Evolutionary conservation across 2,113 vertebrate genomes (phyloP), one percentile per base, ranked within the genome.

Genomic region (Cygnus atratus): DNA sequence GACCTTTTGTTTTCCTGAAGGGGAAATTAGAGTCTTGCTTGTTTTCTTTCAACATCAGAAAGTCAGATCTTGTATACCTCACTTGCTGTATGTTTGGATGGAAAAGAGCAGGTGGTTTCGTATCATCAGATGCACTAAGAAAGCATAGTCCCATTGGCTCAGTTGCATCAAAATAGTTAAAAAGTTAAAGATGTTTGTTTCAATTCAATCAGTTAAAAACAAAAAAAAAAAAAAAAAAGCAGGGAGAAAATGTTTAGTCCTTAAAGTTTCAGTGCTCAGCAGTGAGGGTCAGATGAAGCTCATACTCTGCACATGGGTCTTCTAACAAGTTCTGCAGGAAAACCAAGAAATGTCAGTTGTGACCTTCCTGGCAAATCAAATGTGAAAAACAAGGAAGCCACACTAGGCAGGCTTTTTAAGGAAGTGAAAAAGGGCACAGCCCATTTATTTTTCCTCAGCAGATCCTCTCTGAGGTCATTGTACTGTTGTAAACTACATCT

Each of bases 361-460:
- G 73, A 93, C 92, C 87, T 92, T 94, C 76, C 88, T 92, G 44
- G 48, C 52, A 92, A 84, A 75, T 63, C 10, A 81, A 92, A 91
- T 84, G 73, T 58, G 73, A 86, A 92, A 91, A 95, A 92, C 84
- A 87, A 88, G 84, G 88, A 95, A 93, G 58, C 66, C 58, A 37
- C 17, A 19, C 20, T 8, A 24, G 70, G 43, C 52, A 84, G 65
- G 77, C 66, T 91, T 88, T 86, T 81, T 75, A 68, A 89, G 96
- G 93, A 97, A 96, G 87, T 13, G 91, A 71, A 67, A 91, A 87
- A 58, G 37, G 84, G 77, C 81, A 79, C 74, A 70, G 84, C 87
- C 76, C 62, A 3, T 73, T 95, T 89, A 65, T 75, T 89, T 96
- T 95, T 54, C 77, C 81, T 76, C 81, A 61, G 88, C 77, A 87